Percentiles rank a stretch among this genome's conserved stretches.
These are phyloP conservation scores for Trachelus tabidus DNA, from an alignment of 2,888 invertebrate species.

Conservation along the genomic window DNA sequence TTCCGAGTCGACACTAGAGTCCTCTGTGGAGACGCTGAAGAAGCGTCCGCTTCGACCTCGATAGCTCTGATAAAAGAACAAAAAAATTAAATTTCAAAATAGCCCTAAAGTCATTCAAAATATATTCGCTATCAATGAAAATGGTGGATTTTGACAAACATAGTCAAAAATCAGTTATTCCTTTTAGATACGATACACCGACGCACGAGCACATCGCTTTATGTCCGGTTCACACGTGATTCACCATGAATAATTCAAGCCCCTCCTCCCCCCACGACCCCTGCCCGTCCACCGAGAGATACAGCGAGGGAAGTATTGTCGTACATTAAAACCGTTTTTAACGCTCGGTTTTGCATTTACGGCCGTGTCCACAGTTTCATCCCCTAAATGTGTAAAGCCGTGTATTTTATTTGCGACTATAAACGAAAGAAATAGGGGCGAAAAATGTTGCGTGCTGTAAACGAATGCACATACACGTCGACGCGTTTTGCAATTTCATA, in stretches of 20 bases:
- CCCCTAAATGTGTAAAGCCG: not conserved
- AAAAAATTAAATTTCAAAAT: not conserved
- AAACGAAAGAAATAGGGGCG: not conserved
- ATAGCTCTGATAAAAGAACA: conserved; percentile 54
- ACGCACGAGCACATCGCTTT: too few relatives aligned
- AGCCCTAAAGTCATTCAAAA: not conserved
- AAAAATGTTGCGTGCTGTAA: not conserved
- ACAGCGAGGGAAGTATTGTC: not conserved
- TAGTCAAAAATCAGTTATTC: too few relatives aligned
- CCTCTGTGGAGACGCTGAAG: conserved; percentile 69
- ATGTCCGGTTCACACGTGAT: too few relatives aligned
- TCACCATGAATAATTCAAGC: too few relatives aligned
- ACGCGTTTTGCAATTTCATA: not conserved
- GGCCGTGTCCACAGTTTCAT: not conserved
- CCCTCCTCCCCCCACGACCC: too few relatives aligned
- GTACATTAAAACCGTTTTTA: conserved; percentile 1
- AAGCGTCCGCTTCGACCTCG: conserved; percentile 65
- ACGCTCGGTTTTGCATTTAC: not conserved
- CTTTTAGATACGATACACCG: too few relatives aligned
- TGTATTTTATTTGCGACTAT: not conserved
- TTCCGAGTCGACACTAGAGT: conserved; percentile 64
- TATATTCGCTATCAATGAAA: too few relatives aligned
- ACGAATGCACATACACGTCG: not conserved
- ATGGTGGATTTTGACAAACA: too few relatives aligned
- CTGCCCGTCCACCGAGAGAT: not conserved